Evolutionary conservation across 2,888 invertebrate genomes (phyloP).

Genomic region (Orchesellides sinensis): DNA sequence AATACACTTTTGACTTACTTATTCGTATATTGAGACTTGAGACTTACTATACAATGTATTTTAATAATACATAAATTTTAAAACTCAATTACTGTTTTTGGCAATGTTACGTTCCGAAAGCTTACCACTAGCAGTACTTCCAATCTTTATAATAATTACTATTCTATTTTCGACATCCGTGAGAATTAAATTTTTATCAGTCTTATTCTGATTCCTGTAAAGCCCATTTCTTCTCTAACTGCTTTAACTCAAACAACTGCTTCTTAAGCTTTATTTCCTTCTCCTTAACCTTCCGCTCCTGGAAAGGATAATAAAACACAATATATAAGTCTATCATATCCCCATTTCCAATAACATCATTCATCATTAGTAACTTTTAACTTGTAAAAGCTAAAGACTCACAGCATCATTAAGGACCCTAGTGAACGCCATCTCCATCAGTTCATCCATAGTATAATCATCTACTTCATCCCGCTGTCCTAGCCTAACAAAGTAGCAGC

Average conservation of each 20-base stretch:
- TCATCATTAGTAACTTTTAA: too few relatives aligned
- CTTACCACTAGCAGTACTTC: too few relatives aligned
- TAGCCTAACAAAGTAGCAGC: slow-evolving; percentile 8
- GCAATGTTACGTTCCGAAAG: too few relatives aligned
- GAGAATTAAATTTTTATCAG: too few relatives aligned
- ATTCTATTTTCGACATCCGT: too few relatives aligned
- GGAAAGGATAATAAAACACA: background rate
- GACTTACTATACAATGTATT: too few relatives aligned
- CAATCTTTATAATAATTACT: too few relatives aligned
- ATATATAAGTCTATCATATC: background rate
- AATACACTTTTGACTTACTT: too few relatives aligned
- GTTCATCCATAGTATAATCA: slow-evolving; percentile 19
- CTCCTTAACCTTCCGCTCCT: background rate
- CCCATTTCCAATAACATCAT: too few relatives aligned
- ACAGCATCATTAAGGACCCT: slow-evolving; percentile 24
- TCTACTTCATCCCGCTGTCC: slow-evolving; percentile 33
- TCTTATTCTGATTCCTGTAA: background rate
- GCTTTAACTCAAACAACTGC: background rate
- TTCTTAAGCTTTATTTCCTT: slow-evolving; percentile 8
- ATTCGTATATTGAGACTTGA: too few relatives aligned
- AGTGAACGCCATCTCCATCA: background rate
- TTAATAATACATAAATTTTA: too few relatives aligned
- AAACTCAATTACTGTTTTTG: too few relatives aligned
- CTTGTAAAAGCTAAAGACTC: background rate
- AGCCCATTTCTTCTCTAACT: background rate